phyloP scores from a whole-genome alignment of 2,797 vertebrate species.

The Cercopithecus neglectus region DNA sequence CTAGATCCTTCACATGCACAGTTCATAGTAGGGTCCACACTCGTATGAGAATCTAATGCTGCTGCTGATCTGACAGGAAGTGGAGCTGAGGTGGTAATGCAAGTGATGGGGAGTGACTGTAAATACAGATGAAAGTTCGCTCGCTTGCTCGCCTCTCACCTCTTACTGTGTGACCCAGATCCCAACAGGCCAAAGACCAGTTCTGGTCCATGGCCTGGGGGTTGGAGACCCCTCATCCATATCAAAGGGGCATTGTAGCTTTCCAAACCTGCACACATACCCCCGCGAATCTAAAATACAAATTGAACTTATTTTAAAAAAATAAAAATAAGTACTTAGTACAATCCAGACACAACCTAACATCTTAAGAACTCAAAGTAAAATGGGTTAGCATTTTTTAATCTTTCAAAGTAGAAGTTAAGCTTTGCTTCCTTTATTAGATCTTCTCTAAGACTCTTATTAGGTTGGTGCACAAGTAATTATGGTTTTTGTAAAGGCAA shows the following conservation, averaged over 20 bases:
- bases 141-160: background rate
- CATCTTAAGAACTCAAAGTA: background rate
- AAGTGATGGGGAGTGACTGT: background rate
- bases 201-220: background rate
- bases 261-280: background rate
- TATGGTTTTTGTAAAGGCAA: background rate
- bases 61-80: background rate
- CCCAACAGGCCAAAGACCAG: background rate
- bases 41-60: background rate
- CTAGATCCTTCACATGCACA: background rate
- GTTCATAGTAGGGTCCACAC: background rate
- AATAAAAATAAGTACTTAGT: background rate
- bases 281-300: background rate
- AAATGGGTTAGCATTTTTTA: background rate
- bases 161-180: background rate
- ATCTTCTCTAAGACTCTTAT: background rate
- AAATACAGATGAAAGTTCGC: background rate
- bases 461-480: background rate
- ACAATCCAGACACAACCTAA: background rate
- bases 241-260: background rate
- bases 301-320: background rate
- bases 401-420: background rate
- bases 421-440: background rate
- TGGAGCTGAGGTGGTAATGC: fast-evolving
- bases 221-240: background rate